Evolutionary conservation across 2,888 invertebrate genomes (phyloP).

Genomic region (Mellilla xanthometata): DNA sequence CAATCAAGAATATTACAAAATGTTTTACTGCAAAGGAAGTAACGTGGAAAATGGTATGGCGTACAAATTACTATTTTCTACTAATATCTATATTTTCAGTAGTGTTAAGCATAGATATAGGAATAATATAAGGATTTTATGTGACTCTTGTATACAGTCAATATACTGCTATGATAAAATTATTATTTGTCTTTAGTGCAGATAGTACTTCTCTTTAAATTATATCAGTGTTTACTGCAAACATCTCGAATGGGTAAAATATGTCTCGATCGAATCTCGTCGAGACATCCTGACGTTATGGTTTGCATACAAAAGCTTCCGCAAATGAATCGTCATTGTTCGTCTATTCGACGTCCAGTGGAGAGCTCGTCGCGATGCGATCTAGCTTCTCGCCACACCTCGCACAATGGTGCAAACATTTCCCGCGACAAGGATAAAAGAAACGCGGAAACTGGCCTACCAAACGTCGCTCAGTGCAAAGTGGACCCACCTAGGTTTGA

Average conservation of each 20-base stretch:
- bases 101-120: no score
- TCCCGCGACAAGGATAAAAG: conserved; percentile 47
- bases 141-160: neutral
- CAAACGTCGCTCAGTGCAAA: conserved; percentile 22
- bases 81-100: conserved; percentile 2
- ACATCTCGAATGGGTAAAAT: conserved; percentile 20
- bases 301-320: conserved; percentile 33
- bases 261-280: conserved; percentile 38
- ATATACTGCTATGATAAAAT: neutral
- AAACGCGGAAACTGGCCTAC: conserved; percentile 48
- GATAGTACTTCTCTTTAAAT: no score
- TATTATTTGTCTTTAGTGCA: no score
- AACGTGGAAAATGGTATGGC: neutral
- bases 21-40: neutral
- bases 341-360: conserved; percentile 42
- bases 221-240: no score
- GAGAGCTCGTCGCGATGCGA: conserved; percentile 26
- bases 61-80: neutral
- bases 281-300: conserved; percentile 26
- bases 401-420: conserved; percentile 18
- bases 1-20: conserved; percentile 2
- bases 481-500: conserved; percentile 39
- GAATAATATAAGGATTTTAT: no score
- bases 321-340: conserved; percentile 46
- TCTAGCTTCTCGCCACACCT: conserved; percentile 18